Conservation (phyloP, 2,113 vertebrate species). For the Guaruba guarouba region DNA sequence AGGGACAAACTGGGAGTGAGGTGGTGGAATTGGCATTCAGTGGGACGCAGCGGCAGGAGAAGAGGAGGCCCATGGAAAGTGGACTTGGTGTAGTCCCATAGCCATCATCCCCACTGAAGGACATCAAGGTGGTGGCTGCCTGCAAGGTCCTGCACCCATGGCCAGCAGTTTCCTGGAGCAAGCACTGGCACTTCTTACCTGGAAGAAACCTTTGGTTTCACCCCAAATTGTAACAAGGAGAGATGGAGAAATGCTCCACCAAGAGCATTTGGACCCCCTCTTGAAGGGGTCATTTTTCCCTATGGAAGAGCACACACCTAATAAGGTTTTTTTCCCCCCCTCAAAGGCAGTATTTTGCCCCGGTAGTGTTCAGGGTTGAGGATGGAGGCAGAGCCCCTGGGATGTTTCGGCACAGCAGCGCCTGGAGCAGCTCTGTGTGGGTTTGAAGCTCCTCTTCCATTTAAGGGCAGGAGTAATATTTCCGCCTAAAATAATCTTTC, state of each 20-base stretch:
- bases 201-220: neutral
- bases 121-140: neutral
- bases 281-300: neutral
- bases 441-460: conserved; percentile 17
- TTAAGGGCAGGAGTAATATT: conserved; percentile 43
- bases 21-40: neutral
- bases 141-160: neutral
- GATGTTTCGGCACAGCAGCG: neutral
- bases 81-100: fast-evolving
- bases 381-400: neutral
- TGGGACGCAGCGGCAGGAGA: neutral
- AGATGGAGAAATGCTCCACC: neutral
- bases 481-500: neutral
- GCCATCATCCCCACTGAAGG: neutral
- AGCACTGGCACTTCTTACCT: neutral
- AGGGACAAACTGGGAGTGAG: neutral
- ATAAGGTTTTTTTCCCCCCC: neutral
- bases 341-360: neutral
- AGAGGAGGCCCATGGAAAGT: neutral
- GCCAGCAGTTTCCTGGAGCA: neutral
- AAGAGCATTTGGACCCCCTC: neutral
- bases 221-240: neutral
- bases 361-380: neutral
- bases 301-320: neutral
- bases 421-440: neutral